Evolutionary conservation across 2,888 invertebrate species (phyloP).

Genomic region (Melanostoma scalare): DNA sequence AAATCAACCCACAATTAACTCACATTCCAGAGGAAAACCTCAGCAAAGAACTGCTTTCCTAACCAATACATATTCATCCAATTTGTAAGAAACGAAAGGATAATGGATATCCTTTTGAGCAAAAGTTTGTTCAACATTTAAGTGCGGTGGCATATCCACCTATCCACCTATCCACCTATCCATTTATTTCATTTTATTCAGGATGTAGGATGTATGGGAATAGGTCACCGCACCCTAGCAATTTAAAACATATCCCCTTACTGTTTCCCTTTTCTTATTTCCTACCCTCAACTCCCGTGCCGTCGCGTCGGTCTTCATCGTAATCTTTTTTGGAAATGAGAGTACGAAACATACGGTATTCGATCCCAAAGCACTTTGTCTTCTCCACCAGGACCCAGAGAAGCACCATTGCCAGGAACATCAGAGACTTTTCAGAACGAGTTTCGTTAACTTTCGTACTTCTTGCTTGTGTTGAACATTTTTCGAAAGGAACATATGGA

Average conservation of each 20-base stretch:
- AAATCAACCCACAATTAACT: conserved; percentile 13
- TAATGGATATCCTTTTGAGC: conserved; percentile 50
- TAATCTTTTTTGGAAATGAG: background rate
- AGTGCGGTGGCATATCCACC: conserved; percentile 20
- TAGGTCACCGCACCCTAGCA: conserved; percentile 52
- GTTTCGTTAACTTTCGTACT: conserved; percentile 59
- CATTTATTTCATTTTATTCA: conserved; percentile 8
- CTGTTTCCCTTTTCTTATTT: background rate
- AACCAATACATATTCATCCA: conserved; percentile 37
- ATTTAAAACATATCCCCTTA: conserved; percentile 29
- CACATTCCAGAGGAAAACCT: background rate
- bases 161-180: background rate
- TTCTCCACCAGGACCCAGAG: conserved; percentile 25
- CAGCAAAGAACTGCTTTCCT: conserved; percentile 26
- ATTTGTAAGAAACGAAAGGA: conserved; percentile 44
- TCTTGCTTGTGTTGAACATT: conserved; percentile 9
- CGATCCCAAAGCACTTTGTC: conserved; percentile 64
- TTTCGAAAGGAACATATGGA: conserved; percentile 31
- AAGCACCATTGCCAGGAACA: background rate
- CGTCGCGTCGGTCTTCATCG: background rate
- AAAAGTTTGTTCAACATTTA: conserved; percentile 56
- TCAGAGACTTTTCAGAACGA: conserved; percentile 37
- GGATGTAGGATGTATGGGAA: conserved; percentile 28
- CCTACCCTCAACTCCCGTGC: background rate
- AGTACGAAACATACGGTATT: conserved; percentile 26